Base-by-base conservation (phyloP, 2,113 vertebrate species). In the Bombycilla garrulus region DNA sequence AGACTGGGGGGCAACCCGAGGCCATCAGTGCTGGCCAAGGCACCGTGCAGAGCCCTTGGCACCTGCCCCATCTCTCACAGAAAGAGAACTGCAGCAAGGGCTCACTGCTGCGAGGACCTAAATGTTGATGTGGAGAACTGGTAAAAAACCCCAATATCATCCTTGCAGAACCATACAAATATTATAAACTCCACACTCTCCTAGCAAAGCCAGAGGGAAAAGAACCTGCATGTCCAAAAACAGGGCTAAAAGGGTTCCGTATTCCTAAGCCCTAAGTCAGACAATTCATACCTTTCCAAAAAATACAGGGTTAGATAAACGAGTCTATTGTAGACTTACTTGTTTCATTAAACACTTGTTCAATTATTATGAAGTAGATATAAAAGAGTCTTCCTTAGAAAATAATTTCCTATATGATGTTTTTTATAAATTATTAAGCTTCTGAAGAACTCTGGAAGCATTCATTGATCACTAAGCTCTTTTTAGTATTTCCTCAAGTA, bases 381-480 rank as follows among this genome's bases (percentile, higher is more conserved):
- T 31, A 69, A 76, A 77, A 80, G 57, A 62, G 48, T 54, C 44
- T 65, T 79, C 38, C 25, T 54, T 58, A 42, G 15, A 67, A 94
- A 92, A 94, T 5, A 47, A 81, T 50, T 51, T 57, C 47, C 60
- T 80, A 84, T 65, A 82, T 25, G 20, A 73, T 38, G 22, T 18
- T 91, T 90, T 71, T 79, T 31, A 90, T 90, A 81, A 93, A 72
- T 64, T 71, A 48, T 64, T 92, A 64, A 38, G n/a, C n/a, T 91
- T 71, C 72, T 72, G 22, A 92, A 93, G 81, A 88, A 65, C 65
- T 81, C 81, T 83, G 76, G 40, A 78, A 84, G 71, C 4, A 6
- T 47, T 90, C 70, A 86, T 29, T 88, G 72, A 96, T 95, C 92
- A 94, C 54, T 33, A 65, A 81, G 84, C 26, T 91, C 51, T 36